Percentiles rank a stretch among this genome's conserved stretches.
Conservation (phyloP, 2,797 vertebrate genomes). For the Tragopan temminckii region DNA sequence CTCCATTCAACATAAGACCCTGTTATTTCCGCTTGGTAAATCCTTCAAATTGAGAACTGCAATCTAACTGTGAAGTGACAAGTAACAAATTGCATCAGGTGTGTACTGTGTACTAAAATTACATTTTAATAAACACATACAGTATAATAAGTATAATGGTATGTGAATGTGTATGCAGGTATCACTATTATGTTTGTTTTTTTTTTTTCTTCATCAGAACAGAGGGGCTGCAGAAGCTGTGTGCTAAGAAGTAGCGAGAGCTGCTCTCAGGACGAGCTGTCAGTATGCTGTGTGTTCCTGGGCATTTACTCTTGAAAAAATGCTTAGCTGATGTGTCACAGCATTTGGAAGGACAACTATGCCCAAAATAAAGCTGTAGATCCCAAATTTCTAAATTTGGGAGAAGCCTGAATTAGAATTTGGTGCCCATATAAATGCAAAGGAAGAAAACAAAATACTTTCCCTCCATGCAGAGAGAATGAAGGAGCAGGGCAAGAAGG, state of each 20-base stretch:
- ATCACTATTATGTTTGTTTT: neutral
- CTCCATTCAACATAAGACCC: neutral
- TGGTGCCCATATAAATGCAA: neutral
- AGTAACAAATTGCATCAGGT: neutral
- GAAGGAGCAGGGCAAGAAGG: neutral
- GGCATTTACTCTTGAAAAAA: neutral
- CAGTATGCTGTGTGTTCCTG: neutral
- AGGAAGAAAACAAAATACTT: neutral
- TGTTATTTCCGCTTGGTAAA: neutral
- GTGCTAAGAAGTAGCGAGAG: neutral
- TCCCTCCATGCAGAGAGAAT: neutral
- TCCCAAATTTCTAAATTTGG: neutral
- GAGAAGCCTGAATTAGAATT: neutral
- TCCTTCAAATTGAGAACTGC: neutral
- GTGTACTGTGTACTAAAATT: neutral
- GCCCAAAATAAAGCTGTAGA: neutral
- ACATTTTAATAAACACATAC: neutral
- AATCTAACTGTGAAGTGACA: neutral
- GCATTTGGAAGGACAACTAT: neutral
- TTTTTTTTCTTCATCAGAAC: neutral
- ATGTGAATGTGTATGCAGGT: neutral
- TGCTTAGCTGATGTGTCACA: neutral
- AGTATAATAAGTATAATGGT: neutral
- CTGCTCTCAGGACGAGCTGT: neutral
- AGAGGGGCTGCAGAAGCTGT: neutral